phyloP scores from a whole-genome alignment of 2,888 invertebrate genomes.

The Odontomyia ornata region DNA sequence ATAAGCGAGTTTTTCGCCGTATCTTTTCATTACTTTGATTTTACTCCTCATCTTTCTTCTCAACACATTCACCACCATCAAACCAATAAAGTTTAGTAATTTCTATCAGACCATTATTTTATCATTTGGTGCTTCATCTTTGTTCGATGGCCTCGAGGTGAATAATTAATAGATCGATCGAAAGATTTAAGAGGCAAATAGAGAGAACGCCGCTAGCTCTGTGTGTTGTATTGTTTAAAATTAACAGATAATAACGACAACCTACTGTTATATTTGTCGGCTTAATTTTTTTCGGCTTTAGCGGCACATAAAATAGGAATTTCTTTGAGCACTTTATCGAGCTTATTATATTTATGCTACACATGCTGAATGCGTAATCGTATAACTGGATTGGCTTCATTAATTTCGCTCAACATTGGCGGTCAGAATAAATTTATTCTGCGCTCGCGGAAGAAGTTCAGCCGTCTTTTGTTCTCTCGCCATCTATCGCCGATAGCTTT shows the following conservation, averaged over 20 bases:
- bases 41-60: neutral
- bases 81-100: too few relatives aligned
- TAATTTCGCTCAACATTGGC: neutral
- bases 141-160: neutral
- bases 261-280: conserved; percentile 13
- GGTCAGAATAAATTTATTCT: neutral
- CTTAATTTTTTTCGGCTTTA: neutral
- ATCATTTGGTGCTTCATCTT: neutral
- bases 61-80: too few relatives aligned
- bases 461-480: neutral
- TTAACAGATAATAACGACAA: conserved; percentile 5
- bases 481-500: too few relatives aligned
- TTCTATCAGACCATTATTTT: too few relatives aligned
- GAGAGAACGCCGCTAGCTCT: conserved; percentile 9
- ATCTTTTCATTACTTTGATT: neutral
- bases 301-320: neutral
- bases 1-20: neutral
- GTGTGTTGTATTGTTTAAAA: neutral
- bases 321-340: neutral
- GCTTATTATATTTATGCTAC: neutral
- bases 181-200: neutral
- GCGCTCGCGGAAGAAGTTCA: neutral
- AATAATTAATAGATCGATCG: conserved; percentile 1
- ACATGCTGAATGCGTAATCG: neutral
- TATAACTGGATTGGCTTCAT: neutral